Evolutionary conservation across 2,888 invertebrate species (phyloP), one percentile per base, ranked within the genome.

Genomic region (Allolobophora icterica): DNA sequence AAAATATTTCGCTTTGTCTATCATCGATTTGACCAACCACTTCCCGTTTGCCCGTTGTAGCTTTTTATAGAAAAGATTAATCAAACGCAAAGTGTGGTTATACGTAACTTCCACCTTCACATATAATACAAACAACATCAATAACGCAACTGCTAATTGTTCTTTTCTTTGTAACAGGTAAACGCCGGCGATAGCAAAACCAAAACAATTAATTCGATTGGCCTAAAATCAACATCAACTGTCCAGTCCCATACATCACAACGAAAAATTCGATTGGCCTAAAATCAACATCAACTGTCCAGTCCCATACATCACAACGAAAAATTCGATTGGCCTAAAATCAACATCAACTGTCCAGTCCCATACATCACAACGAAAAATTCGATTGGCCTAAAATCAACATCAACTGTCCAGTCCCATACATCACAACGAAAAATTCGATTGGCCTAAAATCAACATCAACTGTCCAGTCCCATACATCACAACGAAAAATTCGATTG

Each of bases 111-210:
- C n/a, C n/a, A n/a, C n/a, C 71, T 71, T 1, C 71, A 8, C 71
- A n/a, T 13, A 71, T 24, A n/a, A 71, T 17, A 71, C n/a, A 71
- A 71, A 71, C n/a, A 17, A 71, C n/a, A 71, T 17, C 30, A 71
- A 71, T 71, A 71, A 71, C 13, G n/a, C 71, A 71, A n/a, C 6
- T 71, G n/a, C 30, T n/a, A 71, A n/a, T 71, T 71, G 3, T 13
- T 71, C 71, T 71, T 71, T n/a, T n/a, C 71, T 71, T 71, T 71
- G 30, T 8, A 52, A 2, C 52, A 24, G 24, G 24, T 52, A 71
- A 71, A 71, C 71, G n/a, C n/a, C n/a, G 71, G n/a, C n/a, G 71
- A 71, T n/a, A 71, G 71, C n/a, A 71, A 71, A 71, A 71, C 71
- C 11, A 71, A 71, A 71, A 71, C 71, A 71, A 71, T 8, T 17